These are phyloP conservation scores for Vollenhovia emeryi DNA, from an alignment of 1,140 invertebrate species.

Conservation along the genomic window DNA sequence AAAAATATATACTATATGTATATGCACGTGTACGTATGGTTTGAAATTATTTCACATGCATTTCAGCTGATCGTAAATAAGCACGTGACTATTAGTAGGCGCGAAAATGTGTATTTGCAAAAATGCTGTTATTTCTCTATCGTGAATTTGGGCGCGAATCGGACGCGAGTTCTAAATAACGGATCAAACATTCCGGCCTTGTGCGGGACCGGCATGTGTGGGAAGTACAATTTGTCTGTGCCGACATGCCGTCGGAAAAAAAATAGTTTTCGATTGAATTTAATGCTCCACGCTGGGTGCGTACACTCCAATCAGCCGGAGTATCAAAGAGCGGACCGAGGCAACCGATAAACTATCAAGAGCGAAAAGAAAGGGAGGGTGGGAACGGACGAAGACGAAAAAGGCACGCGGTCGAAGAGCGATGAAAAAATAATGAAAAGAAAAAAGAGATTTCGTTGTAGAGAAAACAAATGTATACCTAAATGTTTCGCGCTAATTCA, in stretches of 20 bases:
- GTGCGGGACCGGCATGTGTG: conserved; percentile 36
- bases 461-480: conserved; percentile 10
- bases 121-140: neutral
- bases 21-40: neutral
- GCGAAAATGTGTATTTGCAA: neutral
- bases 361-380: neutral
- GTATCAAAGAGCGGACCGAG: conserved; percentile 44
- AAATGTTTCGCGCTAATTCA: conserved; percentile 13
- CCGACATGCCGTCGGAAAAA: conserved; percentile 12
- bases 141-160: neutral
- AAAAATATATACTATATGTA: neutral
- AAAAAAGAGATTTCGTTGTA: neutral
- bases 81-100: neutral
- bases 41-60: neutral
- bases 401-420: neutral
- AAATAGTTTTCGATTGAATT: conserved; percentile 56
- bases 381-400: neutral
- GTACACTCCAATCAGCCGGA: conserved; percentile 34
- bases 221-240: conserved; percentile 48
- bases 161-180: conserved; percentile 42
- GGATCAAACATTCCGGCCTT: conserved; percentile 29
- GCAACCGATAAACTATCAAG: conserved; percentile 36
- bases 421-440: neutral
- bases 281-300: conserved; percentile 42
- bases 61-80: conserved; percentile 17